Evolutionary conservation across 2,888 invertebrate species (phyloP).

Genomic region (Eristalinus sepulchralis): DNA sequence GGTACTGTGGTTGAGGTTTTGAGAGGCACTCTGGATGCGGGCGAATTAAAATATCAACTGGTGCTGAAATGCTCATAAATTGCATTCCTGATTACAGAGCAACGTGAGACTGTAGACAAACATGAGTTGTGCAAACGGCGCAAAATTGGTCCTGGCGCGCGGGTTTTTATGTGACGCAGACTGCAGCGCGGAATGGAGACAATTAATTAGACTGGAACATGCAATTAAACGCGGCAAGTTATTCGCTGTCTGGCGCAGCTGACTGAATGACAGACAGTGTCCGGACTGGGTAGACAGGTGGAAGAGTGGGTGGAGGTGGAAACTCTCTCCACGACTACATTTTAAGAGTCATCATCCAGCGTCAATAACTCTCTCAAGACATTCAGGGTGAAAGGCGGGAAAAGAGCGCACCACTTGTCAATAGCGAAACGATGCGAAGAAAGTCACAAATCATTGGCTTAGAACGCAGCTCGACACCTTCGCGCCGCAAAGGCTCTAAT

Average conservation of each 20-base stretch:
- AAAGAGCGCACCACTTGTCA: not conserved
- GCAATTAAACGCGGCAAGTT: conserved; percentile 61
- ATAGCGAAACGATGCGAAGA: not conserved
- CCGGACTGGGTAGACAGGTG: conserved; percentile 27
- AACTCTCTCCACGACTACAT: too few species aligned
- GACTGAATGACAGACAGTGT: conserved; percentile 8
- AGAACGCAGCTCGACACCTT: not conserved
- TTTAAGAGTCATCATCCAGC: too few species aligned
- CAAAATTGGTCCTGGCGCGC: conserved; percentile 47
- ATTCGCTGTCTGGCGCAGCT: conserved; percentile 32
- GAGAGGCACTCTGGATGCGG: conserved; percentile 20
- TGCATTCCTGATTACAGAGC: conserved; percentile 65
- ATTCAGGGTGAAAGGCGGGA: not conserved
- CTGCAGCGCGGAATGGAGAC: conserved; percentile 38
- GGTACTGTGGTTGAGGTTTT: conserved; percentile 2
- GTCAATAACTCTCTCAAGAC: not conserved
- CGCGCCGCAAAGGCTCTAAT: not conserved
- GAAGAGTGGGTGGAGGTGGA: not conserved
- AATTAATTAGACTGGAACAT: conserved; percentile 62
- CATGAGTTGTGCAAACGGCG: conserved; percentile 59
- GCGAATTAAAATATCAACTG: conserved; percentile 58
- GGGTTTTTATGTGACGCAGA: conserved; percentile 13
- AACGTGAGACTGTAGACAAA: conserved; percentile 46
- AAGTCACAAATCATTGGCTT: not conserved
- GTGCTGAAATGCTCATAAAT: conserved; percentile 65